Base-by-base conservation (phyloP, 1,140 invertebrate genomes). In the Panagrolaimus sp. region DNA sequence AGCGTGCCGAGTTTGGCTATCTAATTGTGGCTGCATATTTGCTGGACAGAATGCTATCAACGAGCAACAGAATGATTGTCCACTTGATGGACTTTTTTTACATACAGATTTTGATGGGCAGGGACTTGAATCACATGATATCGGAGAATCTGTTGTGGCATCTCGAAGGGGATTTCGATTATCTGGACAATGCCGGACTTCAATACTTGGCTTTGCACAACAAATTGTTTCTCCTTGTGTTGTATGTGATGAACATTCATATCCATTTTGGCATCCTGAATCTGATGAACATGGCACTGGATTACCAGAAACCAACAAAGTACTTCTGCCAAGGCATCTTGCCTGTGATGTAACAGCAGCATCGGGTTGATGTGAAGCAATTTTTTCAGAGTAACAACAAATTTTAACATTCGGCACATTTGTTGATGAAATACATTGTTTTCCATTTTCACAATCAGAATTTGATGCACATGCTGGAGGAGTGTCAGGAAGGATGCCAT, bases 131-230 rank as follows among this genome's bases (percentile, higher is more conserved):
- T 13, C 11, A 23, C 51, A 57, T 8, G 8, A 3, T 11, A 20
- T 16, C 0, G 51, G 51, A 27, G 20, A 25, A 13, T 57, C 51
- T 1, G 51, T 57, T 27, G 13, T 4, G 4, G 20, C 9, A 20
- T 57, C 51, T n/a, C 51, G 51, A 27, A 57, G 11, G 13, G 51
- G 51, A 9, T 57, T 27, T 25, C 51, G 51, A 16, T 57, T 57
- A 20, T 57, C 51, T 13, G 51, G 51, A 13, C 51, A 57, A 11
- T 25, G 20, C 9, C 20, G 27, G 20, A 25, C 11, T 0, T 20
- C 51, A 4, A 27, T 0, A 8, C 27, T 57, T 20, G 11, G 27
- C 9, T 25, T 27, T 57, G 20, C 16, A 27, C 51, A 57, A 23
- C 51, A 57, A 27, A 57, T 57, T 20, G 51, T 3, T 20, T 20